Evolutionary conservation across 2,888 invertebrate species (phyloP).

Genomic region (Cenopis cana): DNA sequence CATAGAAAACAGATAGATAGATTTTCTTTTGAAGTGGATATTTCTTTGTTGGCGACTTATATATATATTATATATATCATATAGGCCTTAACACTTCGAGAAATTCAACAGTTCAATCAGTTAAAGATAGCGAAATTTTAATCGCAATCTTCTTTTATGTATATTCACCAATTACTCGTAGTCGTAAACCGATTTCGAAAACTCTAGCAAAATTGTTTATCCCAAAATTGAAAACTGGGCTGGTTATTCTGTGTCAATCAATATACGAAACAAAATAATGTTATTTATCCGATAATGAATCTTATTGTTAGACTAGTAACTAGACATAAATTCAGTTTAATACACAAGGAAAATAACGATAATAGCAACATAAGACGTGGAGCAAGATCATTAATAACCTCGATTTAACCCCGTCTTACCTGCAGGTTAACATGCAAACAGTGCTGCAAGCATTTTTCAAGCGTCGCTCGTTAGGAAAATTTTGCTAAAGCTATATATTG

Average conservation of each 20-base stretch:
- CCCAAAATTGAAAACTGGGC: too few relatives aligned
- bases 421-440: conserved; percentile 37
- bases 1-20: too few relatives aligned
- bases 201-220: too few relatives aligned
- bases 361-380: background rate
- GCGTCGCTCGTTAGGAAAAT: conserved; percentile 5
- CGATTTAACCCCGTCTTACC: conserved; percentile 30
- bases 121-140: too few relatives aligned
- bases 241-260: background rate
- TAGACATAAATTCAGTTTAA: background rate
- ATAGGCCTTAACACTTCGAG: too few relatives aligned
- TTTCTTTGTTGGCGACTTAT: too few relatives aligned
- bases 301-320: background rate
- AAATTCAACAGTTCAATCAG: too few relatives aligned
- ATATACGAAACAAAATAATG: background rate
- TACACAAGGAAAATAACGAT: conserved; percentile 29
- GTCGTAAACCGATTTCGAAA: too few relatives aligned
- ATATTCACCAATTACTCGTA: too few relatives aligned
- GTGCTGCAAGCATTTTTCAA: conserved; percentile 14
- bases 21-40: too few relatives aligned
- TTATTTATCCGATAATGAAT: background rate
- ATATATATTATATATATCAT: too few relatives aligned
- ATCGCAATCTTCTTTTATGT: too few relatives aligned
- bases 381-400: conserved; percentile 32
- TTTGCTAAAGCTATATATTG: background rate